Evolutionary conservation across 2,888 invertebrate genomes (phyloP), one percentile per base, ranked within the genome.

Genomic region (Hydriomena furcata): DNA sequence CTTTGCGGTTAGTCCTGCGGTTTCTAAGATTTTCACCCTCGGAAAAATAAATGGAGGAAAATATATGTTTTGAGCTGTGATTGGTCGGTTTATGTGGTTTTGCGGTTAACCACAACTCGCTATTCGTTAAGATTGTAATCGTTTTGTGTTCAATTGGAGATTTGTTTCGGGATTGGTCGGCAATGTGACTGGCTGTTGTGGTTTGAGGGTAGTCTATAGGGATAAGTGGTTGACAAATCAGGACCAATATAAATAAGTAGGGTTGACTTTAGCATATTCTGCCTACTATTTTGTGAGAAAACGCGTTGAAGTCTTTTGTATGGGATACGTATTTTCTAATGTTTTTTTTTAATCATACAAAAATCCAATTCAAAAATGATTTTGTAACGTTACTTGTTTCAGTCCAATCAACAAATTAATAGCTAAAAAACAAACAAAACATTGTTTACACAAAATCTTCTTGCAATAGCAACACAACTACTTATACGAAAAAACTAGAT

Each of bases 1-100:
- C 87, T 89, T 90, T 91, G 91, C 72, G 91, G 91, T 91, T 90
- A 88, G 84, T 77, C 82, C 68, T 92, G 93, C 83, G 93, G 93
- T 93, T 92, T 88, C 87, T 87, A 91, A 91, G 91, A 91, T 89
- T 87, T 88, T 85, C 90, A 85, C 84, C 83, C 84, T 73, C 68
- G 84, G 88, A 89, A 89, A 90, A 90, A 90, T 86, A 84, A 68
- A 81, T 84, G 79, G 76, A 79, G 80, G 83, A 86, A 89, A 87
- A 83, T 86, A 84, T 84, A 84, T 79, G 73, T 63, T 52, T 60
- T 45, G 61, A 52, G 68, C 72, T 70, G 76, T 72, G 83, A 90
- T 90, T 91, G 90, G 91, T 82, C 62, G 77, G 63, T 63, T 60
- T 63, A 55, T 73, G 71, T 85, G 70, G 83, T 82, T 81, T 82